phyloP scores from a whole-genome alignment of 2,113 vertebrate species.

The Phaetusa simplex region DNA sequence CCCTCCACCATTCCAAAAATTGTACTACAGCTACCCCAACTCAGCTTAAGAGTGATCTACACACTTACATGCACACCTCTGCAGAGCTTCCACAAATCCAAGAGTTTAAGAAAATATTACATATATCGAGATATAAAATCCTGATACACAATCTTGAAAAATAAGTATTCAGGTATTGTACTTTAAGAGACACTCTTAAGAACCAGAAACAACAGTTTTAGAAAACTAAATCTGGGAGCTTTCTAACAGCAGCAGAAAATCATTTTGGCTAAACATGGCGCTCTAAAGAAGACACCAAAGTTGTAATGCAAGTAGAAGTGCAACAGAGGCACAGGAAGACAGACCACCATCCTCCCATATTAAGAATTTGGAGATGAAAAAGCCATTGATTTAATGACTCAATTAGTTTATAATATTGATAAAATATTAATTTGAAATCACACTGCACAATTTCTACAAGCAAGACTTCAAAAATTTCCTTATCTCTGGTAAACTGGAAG shows the following conservation, averaged over 20 bases:
- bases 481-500: background rate
- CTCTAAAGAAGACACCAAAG: background rate
- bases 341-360: background rate
- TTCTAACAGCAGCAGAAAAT: background rate
- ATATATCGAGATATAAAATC: background rate
- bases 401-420: background rate
- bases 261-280: background rate
- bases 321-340: background rate
- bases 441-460: background rate
- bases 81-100: background rate
- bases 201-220: background rate
- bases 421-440: background rate
- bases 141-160: background rate
- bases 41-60: background rate
- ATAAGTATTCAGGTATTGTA: background rate
- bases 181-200: background rate
- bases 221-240: background rate
- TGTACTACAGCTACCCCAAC: background rate
- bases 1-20: background rate
- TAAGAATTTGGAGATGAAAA: background rate
- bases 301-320: background rate
- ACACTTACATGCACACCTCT: background rate
- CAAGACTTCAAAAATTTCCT: background rate
- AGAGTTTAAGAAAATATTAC: background rate
- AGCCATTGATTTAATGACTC: background rate